Base-by-base conservation (phyloP, 2,797 vertebrate species). In the Lithobates sylvaticus region DNA sequence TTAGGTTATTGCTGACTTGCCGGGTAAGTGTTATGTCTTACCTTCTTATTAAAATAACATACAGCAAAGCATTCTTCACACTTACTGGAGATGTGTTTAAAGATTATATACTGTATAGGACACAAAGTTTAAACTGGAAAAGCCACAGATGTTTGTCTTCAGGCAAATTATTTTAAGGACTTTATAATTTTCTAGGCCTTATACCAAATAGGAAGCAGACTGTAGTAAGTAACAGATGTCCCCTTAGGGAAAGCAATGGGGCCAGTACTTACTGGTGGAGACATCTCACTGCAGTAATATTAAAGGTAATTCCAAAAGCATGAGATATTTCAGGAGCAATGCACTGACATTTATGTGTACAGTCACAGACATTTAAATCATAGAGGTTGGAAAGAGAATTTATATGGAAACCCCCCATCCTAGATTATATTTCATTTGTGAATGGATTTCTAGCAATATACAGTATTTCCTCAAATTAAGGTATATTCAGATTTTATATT, bases 201-300 rank as follows among this genome's bases (percentile, higher is more conserved):
- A 86, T 89, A 89, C 88, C 76, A 89, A 89, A 84, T 88, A 90
- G 84, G 86, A 89, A 89, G 75, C 21, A 29, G 76, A 90, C 84
- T 84, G 44, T 50, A 84, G 89, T 90, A 89, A 67, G 89, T 64
- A 89, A 74, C 69, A 78, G 76, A 81, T 88, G 86, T 92, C 80
- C 90, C 90, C 90, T 90, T 68, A 77, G 89, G 91, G 85, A 58
- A 1, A 73, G 34, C 84, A 92, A 89, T 44, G 88, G 88, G 71
- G 72, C 18, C 61, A 44, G 27, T 84, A 84, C 76, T 88, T 87
- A 86, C 76, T 75, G 83, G 78, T 88, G 89, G 90, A 92, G 88
- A 91, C 67, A 50, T 64, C 80, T 26, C 83, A 0, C 34, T 83
- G 42, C 15, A 32, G 32, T 0, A 71, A 26, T 7, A 34, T 1